phyloP scores from a whole-genome alignment of 2,113 vertebrate genomes.

The Puntigrus tetrazona region DNA sequence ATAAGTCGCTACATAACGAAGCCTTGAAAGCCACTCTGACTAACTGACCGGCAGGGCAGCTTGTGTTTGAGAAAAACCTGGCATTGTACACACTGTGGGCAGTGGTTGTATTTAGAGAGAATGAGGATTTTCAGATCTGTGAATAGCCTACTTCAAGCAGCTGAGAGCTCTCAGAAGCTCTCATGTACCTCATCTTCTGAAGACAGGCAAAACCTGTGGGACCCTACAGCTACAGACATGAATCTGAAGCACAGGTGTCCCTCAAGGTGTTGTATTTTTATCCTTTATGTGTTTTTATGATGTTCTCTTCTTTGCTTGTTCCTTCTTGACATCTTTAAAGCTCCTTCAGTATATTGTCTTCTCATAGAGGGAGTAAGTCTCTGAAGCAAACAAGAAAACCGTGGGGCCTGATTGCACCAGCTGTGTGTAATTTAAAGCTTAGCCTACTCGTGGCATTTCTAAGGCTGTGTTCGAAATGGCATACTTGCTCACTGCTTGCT shows the following conservation, averaged over 20 bases:
- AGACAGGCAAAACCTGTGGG: slow-evolving; percentile 23
- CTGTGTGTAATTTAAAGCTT: background rate
- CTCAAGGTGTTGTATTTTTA: slow-evolving; percentile 39
- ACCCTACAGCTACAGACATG: background rate
- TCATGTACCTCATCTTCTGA: slow-evolving; percentile 35
- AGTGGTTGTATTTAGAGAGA: background rate
- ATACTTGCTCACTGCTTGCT: no score
- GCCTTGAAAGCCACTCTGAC: background rate
- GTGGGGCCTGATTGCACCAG: background rate
- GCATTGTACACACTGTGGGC: background rate
- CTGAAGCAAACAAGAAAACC: background rate
- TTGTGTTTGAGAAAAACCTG: background rate
- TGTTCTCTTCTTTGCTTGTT: slow-evolving; percentile 22
- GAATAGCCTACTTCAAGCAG: slow-evolving; percentile 28
- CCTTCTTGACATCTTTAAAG: slow-evolving; percentile 20
- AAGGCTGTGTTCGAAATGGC: no score
- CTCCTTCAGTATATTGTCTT: background rate
- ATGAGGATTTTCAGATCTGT: slow-evolving; percentile 19
- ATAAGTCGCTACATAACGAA: background rate
- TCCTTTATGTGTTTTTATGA: slow-evolving; percentile 45
- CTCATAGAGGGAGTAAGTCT: slow-evolving; percentile 5
- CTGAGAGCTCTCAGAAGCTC: slow-evolving; percentile 28
- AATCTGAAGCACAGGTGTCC: slow-evolving; percentile 40
- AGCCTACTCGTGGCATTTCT: background rate
- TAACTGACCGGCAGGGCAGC: background rate